A percentile compares a stretch with the other conserved stretches of the same genome.
Conservation (phyloP, 2,113 vertebrate genomes). For the Danionella cerebrum region DNA sequence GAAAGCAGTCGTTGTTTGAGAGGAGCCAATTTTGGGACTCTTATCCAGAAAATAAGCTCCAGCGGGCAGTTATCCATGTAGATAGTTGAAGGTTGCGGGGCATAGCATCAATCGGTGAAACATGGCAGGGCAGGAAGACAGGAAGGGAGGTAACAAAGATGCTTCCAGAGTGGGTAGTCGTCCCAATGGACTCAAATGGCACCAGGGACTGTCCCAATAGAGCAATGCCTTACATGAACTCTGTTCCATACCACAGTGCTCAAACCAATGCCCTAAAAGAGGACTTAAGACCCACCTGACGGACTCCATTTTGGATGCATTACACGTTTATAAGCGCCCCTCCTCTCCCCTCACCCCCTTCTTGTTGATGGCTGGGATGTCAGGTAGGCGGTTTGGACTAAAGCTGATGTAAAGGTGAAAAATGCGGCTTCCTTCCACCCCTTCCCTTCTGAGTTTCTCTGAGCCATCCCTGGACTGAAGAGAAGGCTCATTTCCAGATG, state of each 20-base stretch:
- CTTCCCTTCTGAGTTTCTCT: conserved; percentile 66
- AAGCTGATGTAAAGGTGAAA: conserved; percentile 72
- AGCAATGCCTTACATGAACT: conserved; percentile 84
- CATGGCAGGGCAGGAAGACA: conserved; percentile 59
- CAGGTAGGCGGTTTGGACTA: conserved; percentile 81
- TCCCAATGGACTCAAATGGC: conserved; percentile 79
- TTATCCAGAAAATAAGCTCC: conserved; percentile 50
- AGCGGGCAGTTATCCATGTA: conserved; percentile 10
- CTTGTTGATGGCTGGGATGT: conserved; percentile 55
- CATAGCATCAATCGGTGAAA: conserved; percentile 51
- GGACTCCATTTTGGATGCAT: conserved; percentile 73
- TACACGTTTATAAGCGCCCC: conserved; percentile 45
- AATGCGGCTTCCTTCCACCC: conserved; percentile 73
- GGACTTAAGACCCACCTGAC: conserved; percentile 45
- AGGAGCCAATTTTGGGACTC: conserved; percentile 82
- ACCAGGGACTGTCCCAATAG: conserved; percentile 83
- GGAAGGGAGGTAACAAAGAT: conserved; percentile 65
- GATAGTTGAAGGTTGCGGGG: conserved; percentile 30
- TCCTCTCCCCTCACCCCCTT: conserved; percentile 55
- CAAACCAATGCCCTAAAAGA: conserved; percentile 5
- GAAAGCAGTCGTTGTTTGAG: conserved; percentile 64
- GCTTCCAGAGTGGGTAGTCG: conserved; percentile 72
- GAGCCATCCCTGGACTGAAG: conserved; percentile 83
- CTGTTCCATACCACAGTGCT: conserved; percentile 36
- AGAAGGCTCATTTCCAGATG: conserved; percentile 55